Evolutionary conservation across 2,888 invertebrate species (phyloP).

Genomic region (Lithophane socia): DNA sequence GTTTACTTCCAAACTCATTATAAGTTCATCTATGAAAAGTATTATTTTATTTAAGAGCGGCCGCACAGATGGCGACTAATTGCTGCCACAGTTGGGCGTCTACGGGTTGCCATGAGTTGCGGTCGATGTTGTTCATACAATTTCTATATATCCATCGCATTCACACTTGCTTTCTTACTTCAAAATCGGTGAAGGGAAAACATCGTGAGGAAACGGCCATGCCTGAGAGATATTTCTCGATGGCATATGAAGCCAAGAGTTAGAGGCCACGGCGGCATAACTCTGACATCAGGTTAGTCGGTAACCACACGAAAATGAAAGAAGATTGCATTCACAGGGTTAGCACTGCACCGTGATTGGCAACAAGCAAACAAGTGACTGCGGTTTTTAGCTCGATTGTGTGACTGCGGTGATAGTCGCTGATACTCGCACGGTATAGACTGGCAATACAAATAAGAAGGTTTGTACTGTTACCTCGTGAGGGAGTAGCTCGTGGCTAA

Average conservation of each 20-base stretch:
- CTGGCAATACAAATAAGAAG: background rate
- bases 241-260: no score
- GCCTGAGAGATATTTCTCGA: no score
- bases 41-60: constrained; percentile 4
- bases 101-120: background rate
- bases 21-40: constrained; percentile 24
- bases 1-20: constrained; percentile 38
- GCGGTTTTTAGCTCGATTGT: no score
- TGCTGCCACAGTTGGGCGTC: no score
- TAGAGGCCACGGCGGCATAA: no score
- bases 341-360: background rate
- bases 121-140: background rate
- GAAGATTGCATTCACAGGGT: background rate
- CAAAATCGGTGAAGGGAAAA: no score
- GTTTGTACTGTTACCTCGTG: background rate
- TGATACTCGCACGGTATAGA: background rate
- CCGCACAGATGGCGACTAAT: background rate
- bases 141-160: background rate
- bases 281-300: no score
- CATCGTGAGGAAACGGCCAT: no score
- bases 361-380: constrained; percentile 3
- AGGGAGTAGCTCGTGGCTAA: no score
- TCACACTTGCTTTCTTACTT: background rate
- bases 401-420: no score
- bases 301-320: no score